These are phyloP conservation scores for Lithophane socia DNA, from an alignment of 2,888 invertebrate species.

Conservation along the genomic window DNA sequence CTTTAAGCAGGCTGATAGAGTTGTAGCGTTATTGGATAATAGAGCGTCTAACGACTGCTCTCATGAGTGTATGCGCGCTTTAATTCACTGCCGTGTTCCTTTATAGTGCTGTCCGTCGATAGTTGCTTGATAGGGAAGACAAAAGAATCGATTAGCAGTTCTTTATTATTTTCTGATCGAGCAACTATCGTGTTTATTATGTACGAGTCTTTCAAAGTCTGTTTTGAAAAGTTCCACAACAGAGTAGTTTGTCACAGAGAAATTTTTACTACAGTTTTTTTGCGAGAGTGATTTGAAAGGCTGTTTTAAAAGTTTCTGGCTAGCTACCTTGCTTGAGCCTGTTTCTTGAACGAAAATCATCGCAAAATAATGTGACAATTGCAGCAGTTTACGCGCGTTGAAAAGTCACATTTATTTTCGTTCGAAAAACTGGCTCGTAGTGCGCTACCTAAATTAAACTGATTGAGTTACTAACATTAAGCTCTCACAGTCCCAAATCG, in stretches of 20 bases:
- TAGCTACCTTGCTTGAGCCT: background rate
- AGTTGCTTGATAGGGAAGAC: background rate
- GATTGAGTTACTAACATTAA: background rate
- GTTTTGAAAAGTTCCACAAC: background rate
- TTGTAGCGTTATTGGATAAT: background rate
- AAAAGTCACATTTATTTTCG: background rate
- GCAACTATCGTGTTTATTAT: conserved; percentile 1
- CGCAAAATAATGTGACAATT: background rate
- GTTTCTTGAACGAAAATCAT: background rate
- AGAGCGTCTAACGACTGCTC: background rate
- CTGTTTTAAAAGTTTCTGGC: background rate
- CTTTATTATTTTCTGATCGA: background rate
- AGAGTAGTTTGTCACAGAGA: background rate
- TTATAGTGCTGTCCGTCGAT: background rate
- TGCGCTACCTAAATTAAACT: background rate
- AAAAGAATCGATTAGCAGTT: background rate
- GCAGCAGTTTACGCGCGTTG: background rate
- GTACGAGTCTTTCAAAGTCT: background rate
- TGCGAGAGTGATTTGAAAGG: background rate
- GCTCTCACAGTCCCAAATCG: background rate
- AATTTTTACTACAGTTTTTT: background rate
- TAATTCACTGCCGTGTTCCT: background rate
- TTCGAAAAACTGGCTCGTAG: no score
- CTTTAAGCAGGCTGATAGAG: background rate
- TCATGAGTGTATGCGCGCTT: background rate